Conservation (phyloP, 53 echinoderm and acorn worm genomes). For the Holothuria scabra region DNA sequence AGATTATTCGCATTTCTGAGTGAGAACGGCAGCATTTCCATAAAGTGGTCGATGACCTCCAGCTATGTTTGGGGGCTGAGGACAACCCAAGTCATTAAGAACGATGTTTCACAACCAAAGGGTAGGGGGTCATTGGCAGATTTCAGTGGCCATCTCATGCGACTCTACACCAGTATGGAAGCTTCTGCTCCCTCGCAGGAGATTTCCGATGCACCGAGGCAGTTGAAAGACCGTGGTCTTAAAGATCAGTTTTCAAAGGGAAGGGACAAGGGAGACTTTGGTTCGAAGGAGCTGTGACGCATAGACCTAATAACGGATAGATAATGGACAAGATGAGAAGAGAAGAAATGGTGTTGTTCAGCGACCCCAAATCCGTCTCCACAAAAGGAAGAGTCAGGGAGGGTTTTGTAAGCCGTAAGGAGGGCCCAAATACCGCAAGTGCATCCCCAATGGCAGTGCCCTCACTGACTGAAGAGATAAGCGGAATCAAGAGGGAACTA, state of each 20-base stretch:
- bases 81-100: too few species aligned
- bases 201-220: slow-evolving; percentile 1
- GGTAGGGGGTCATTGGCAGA: slow-evolving; percentile 21
- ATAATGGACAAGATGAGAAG: slow-evolving; percentile 36
- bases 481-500: background rate
- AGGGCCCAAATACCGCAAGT: background rate
- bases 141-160: slow-evolving; percentile 28
- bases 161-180: slow-evolving; percentile 42
- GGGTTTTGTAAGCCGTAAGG: background rate
- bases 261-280: slow-evolving; percentile 34
- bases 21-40: background rate
- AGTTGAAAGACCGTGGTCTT: slow-evolving; percentile 31
- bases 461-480: background rate
- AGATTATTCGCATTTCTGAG: slow-evolving; percentile 27
- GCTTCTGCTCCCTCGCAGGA: slow-evolving; percentile 21
- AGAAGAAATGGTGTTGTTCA: background rate
- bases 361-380: background rate
- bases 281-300: slow-evolving; percentile 43
- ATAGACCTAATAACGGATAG: slow-evolving; percentile 29
- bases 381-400: background rate
- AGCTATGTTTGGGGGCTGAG: too few species aligned
- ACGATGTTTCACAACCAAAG: too few species aligned
- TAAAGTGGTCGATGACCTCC: slow-evolving; percentile 6
- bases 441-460: background rate
- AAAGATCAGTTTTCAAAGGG: slow-evolving; percentile 19